phyloP scores from a whole-genome alignment of 1,140 invertebrate species.

The Pseudachorutes palmiensis region DNA sequence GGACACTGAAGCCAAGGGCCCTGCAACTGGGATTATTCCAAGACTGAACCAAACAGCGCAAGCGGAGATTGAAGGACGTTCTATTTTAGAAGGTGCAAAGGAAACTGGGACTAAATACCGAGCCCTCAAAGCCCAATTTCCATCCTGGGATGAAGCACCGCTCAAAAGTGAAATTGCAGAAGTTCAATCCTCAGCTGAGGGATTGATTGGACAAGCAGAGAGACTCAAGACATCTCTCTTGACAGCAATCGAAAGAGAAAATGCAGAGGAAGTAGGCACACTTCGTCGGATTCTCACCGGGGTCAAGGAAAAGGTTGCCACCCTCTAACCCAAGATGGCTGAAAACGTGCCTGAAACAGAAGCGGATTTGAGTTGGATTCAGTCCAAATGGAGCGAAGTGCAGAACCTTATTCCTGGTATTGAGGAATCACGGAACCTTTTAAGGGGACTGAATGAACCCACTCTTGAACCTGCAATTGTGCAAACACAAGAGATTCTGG shows the following conservation, averaged over 20 bases:
- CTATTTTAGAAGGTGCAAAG: constrained; percentile 60
- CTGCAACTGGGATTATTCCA: constrained; percentile 77
- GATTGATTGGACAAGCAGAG: constrained; percentile 70
- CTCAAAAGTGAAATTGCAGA: constrained; percentile 69
- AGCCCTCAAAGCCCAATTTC: constrained; percentile 65
- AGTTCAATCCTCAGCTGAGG: constrained; percentile 66
- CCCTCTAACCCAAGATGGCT: no score
- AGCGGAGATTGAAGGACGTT: constrained; percentile 59
- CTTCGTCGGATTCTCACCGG: constrained; percentile 69
- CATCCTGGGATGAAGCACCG: constrained; percentile 63
- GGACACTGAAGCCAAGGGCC: constrained; percentile 79
- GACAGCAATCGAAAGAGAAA: constrained; percentile 75
- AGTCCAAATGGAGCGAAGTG: constrained; percentile 59
- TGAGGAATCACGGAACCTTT: constrained; percentile 20
- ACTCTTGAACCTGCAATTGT: not conserved
- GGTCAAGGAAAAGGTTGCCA: no score
- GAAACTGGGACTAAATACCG: constrained; percentile 57
- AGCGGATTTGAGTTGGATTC: constrained; percentile 71
- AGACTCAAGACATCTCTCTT: no score
- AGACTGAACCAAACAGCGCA: constrained; percentile 78
- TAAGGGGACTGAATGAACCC: no score
- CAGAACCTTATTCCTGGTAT: constrained; percentile 42
- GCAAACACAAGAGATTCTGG: not conserved
- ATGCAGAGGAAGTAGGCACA: constrained; percentile 71
- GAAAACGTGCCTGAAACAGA: no score